A percentile compares a stretch with the other conserved stretches of the same genome.
Evolutionary conservation across 2,797 vertebrate genomes (phyloP).

Genomic region (Bradypus variegatus): DNA sequence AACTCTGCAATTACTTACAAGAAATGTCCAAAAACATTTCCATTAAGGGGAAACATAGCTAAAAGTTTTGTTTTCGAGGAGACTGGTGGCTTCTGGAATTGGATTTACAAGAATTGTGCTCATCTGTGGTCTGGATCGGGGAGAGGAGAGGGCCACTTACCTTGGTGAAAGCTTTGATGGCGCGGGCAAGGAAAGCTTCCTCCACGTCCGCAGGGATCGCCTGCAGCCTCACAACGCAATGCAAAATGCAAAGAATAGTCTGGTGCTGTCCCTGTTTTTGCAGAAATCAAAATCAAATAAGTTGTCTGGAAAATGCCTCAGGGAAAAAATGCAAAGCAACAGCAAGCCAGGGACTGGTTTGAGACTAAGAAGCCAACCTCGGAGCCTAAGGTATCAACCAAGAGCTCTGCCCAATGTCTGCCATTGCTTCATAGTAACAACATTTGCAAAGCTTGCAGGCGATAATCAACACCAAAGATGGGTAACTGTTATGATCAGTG

Average conservation of each 20-base stretch:
- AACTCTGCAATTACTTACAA: not conserved
- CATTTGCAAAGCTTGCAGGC: not conserved
- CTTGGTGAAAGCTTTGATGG: slow-evolving; percentile 90
- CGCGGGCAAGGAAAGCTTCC: slow-evolving; percentile 80
- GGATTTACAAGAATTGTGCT: not conserved
- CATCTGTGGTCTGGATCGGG: not conserved
- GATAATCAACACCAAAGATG: not conserved
- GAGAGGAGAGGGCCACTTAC: slow-evolving; percentile 70
- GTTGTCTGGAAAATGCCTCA: slow-evolving; percentile 8
- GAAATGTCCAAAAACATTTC: not conserved
- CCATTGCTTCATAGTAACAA: not conserved
- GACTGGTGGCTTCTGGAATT: not conserved
- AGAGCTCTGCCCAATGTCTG: not conserved
- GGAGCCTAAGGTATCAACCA: not conserved
- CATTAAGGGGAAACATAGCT: not conserved
- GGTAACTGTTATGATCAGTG: not conserved
- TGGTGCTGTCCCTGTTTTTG: slow-evolving; percentile 83
- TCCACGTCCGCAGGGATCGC: slow-evolving; percentile 81
- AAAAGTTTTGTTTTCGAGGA: not conserved
- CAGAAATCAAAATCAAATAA: slow-evolving; percentile 40
- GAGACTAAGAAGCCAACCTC: not conserved
- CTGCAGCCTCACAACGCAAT: slow-evolving; percentile 84
- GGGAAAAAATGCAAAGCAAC: slow-evolving; percentile 22
- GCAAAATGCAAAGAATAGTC: slow-evolving; percentile 88
- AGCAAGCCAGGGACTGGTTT: not conserved